Evolutionary conservation across 2,797 vertebrate genomes (phyloP).

Genomic region (Acipenser ruthenus): DNA sequence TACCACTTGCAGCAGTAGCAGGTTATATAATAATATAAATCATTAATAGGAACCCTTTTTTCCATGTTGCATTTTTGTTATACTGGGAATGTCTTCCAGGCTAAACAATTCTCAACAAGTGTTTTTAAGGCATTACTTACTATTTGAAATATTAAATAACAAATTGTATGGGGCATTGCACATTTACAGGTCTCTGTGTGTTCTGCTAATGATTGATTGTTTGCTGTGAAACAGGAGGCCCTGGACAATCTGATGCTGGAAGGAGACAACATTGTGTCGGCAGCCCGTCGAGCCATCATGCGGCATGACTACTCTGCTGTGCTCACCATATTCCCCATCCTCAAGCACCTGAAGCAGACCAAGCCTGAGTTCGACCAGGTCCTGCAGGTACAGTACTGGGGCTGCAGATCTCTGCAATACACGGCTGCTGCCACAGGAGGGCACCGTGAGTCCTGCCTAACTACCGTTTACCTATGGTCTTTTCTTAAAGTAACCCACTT

Average conservation of each 20-base stretch:
- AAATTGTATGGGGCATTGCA: too few species aligned
- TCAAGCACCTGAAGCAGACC: constrained; percentile 87
- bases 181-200: too few species aligned
- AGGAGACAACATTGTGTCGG: constrained; percentile 86
- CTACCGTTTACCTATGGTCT: too few species aligned
- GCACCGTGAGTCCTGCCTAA: too few species aligned
- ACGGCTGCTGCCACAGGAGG: too few species aligned
- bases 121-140: too few species aligned
- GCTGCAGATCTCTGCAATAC: not conserved
- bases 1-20: too few species aligned
- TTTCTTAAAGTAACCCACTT: too few species aligned
- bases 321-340: constrained; percentile 90
- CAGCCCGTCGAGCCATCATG: constrained; percentile 82
- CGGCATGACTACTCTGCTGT: constrained; percentile 91
- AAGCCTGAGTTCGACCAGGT: constrained; percentile 91
- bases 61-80: too few species aligned
- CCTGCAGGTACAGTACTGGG: constrained; percentile 67
- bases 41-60: too few species aligned
- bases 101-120: not conserved
- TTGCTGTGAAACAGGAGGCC: constrained; percentile 64
- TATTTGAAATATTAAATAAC: too few species aligned
- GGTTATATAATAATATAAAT: too few species aligned
- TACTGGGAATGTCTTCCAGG: not conserved
- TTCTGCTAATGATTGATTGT: not conserved
- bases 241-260: constrained; percentile 92